Evolutionary conservation across 2,113 vertebrate species (phyloP).

Genomic region (Dipodomys spectabilis): DNA sequence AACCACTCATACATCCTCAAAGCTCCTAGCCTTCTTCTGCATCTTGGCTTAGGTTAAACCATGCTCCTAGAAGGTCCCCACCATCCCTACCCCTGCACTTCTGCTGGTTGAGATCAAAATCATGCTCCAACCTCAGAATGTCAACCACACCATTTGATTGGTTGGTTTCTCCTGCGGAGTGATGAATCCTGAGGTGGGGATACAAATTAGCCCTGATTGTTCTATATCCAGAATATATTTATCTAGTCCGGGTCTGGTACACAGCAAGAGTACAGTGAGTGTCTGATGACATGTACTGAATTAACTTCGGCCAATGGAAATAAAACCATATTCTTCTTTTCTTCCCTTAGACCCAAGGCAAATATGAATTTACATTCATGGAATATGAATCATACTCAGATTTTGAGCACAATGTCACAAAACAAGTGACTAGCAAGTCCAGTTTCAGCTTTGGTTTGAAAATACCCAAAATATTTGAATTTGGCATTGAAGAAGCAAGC

Average conservation of each 20-base stretch:
- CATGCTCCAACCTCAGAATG: not conserved
- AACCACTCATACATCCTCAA: too few species aligned
- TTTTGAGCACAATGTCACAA: slow-evolving; percentile 84
- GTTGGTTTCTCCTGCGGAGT: not conserved
- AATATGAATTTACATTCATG: slow-evolving; percentile 90
- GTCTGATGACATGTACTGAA: not conserved
- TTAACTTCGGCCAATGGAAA: not conserved
- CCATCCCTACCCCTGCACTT: not conserved
- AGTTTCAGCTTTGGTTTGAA: slow-evolving; percentile 86
- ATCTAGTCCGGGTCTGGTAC: not conserved
- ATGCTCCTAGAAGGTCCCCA: not conserved
- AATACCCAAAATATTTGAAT: slow-evolving; percentile 77
- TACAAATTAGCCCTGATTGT: not conserved
- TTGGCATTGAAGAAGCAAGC: slow-evolving; percentile 84
- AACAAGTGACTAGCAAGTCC: slow-evolving; percentile 32
- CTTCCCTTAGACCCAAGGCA: slow-evolving; percentile 91
- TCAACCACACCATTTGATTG: rapidly evolving
- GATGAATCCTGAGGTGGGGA: not conserved
- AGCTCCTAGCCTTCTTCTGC: not conserved
- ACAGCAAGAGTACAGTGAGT: not conserved
- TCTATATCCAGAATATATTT: not conserved
- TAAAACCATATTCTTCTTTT: slow-evolving; percentile 17
- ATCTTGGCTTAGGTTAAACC: not conserved
- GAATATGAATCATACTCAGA: slow-evolving; percentile 90
- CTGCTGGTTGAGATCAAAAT: not conserved